Evolutionary conservation across 2,888 invertebrate genomes (phyloP).

Genomic region (Agriopis leucophaearia): DNA sequence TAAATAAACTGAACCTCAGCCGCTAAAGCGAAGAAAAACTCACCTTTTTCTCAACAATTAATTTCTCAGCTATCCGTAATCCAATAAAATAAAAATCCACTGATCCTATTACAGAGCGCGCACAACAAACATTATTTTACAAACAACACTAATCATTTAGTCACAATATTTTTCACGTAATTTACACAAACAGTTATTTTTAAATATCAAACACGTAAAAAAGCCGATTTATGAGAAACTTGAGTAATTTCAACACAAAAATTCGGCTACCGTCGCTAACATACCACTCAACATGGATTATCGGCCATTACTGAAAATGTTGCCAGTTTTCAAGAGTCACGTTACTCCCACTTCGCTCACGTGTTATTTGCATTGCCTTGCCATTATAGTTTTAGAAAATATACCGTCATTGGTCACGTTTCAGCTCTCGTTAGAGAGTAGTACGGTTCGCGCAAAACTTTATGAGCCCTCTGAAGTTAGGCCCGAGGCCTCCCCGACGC

Average conservation of each 20-base stretch:
- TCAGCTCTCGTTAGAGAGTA: too few species aligned
- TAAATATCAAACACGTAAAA: conserved; percentile 66
- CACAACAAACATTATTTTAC: conserved; percentile 81
- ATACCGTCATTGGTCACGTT: neutral
- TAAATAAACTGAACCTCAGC: conserved; percentile 5
- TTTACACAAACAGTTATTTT: conserved; percentile 65
- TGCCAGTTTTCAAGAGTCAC: conserved; percentile 70
- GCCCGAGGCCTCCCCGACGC: too few species aligned
- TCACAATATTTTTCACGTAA: conserved; percentile 70
- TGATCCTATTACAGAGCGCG: conserved; percentile 80
- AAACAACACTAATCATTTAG: conserved; percentile 71
- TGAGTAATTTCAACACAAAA: conserved; percentile 73
- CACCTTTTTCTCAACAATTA: conserved; percentile 75
- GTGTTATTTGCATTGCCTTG: conserved; percentile 62
- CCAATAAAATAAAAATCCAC: conserved; percentile 81
- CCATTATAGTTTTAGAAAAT: conserved; percentile 8
- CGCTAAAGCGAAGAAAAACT: conserved; percentile 54
- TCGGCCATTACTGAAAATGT: conserved; percentile 83
- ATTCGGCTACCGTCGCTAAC: conserved; percentile 72
- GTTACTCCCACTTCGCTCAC: conserved; percentile 64
- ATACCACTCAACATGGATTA: conserved; percentile 74
- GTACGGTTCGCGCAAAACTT: too few species aligned
- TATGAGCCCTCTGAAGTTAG: too few species aligned
- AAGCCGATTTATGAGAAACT: conserved; percentile 74
- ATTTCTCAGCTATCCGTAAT: conserved; percentile 80